These are phyloP conservation scores for Diadromus collaris DNA, from an alignment of 2,888 invertebrate species.

Conservation along the genomic window DNA sequence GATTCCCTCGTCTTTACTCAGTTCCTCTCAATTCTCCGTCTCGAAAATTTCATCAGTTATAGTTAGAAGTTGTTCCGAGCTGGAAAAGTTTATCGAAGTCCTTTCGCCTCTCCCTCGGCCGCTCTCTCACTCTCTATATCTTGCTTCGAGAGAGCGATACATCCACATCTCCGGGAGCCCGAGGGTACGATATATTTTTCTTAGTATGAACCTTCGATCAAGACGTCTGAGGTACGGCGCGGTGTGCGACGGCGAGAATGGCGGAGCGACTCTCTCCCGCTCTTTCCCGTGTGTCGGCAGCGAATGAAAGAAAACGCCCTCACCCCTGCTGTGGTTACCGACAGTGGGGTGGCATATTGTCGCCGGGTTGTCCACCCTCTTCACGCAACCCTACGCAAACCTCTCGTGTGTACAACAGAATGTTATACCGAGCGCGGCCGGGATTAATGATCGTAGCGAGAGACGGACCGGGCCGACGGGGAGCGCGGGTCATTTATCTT, in stretches of 20 bases:
- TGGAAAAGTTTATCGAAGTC: constrained; percentile 48
- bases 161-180: constrained; percentile 7
- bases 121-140: not conserved
- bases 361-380: constrained; percentile 22
- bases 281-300: constrained; percentile 9
- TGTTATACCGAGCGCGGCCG: constrained; percentile 38
- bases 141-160: constrained; percentile 33
- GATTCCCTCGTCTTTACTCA: constrained; percentile 13
- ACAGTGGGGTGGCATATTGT: constrained; percentile 52
- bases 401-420: constrained; percentile 40
- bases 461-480: constrained; percentile 6
- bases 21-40: constrained; percentile 12
- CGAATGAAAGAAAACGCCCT: constrained; percentile 56
- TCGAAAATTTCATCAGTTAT: constrained; percentile 51
- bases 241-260: not conserved
- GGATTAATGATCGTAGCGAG: constrained; percentile 55
- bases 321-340: constrained; percentile 42
- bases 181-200: constrained; percentile 25
- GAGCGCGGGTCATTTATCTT: constrained; percentile 53
- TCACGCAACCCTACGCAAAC: constrained; percentile 41
- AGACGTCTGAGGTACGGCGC: constrained; percentile 45
- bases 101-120: too few relatives aligned
- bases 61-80: constrained; percentile 44
- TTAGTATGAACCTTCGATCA: constrained; percentile 49
- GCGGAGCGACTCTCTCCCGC: constrained; percentile 7